A percentile compares a stretch with the other conserved stretches of the same genome.
These are phyloP conservation scores for Chironomus tentans DNA, from an alignment of 2,888 invertebrate genomes.

Conservation along the genomic window DNA sequence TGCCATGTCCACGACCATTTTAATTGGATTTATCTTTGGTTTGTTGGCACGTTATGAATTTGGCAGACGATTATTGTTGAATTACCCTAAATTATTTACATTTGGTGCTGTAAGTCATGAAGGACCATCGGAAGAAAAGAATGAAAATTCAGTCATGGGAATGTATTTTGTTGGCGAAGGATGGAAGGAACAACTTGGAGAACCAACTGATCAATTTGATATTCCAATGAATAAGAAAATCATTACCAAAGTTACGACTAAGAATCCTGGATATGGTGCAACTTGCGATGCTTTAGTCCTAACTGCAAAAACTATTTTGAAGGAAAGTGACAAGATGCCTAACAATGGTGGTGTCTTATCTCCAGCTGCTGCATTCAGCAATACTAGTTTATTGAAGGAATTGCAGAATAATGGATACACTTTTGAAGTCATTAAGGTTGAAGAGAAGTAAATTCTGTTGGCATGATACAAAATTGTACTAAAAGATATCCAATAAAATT, in stretches of 20 bases:
- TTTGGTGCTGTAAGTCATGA: slow-evolving; percentile 57
- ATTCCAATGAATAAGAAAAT: slow-evolving; percentile 55
- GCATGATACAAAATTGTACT: not conserved
- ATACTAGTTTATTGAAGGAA: slow-evolving; percentile 67
- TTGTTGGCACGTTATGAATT: slow-evolving; percentile 52
- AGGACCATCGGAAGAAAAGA: slow-evolving; percentile 53
- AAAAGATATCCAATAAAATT: not conserved
- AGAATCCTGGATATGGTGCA: slow-evolving; percentile 63
- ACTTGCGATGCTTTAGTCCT: slow-evolving; percentile 66
- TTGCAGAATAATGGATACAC: slow-evolving; percentile 62
- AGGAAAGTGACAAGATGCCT: slow-evolving; percentile 69
- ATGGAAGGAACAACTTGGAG: slow-evolving; percentile 56
- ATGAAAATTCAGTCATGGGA: slow-evolving; percentile 53
- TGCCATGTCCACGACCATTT: slow-evolving; percentile 43
- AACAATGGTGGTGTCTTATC: slow-evolving; percentile 78
- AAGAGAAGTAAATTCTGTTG: not conserved
- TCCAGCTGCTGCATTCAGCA: slow-evolving; percentile 75
- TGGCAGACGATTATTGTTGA: slow-evolving; percentile 56
- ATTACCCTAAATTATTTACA: slow-evolving; percentile 62
- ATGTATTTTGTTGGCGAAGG: slow-evolving; percentile 69
- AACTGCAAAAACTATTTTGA: slow-evolving; percentile 64
- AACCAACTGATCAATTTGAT: slow-evolving; percentile 44
- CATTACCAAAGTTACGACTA: slow-evolving; percentile 50
- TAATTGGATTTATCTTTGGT: slow-evolving; percentile 53
- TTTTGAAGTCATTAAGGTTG: slow-evolving; percentile 50